Base-by-base conservation (phyloP, 1,140 invertebrate genomes). In the Pseudoatta argentina region DNA sequence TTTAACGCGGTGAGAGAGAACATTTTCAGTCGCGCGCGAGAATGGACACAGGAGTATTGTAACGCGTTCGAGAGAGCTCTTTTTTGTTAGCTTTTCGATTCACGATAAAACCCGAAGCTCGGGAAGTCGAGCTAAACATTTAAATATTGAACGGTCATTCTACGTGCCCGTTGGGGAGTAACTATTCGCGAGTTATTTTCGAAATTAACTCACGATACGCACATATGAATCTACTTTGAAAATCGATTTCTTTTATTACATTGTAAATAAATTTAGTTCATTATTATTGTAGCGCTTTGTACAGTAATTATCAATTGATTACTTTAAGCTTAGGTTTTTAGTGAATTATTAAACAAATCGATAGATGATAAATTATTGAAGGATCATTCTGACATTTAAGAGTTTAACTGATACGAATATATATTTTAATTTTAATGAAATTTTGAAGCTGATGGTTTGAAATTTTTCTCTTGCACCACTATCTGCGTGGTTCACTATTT, bases 111-210 rank as follows among this genome's bases (percentile, higher is more conserved):
- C 69, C 67, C 24, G n/a, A 27, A 73, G 30, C 66, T 71, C 51
- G 78, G 55, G 18, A 73, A 73, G 79, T 83, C 55, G 44, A 51
- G 69, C 79, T 73, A 83, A 83, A 83, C 79, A 83, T 83, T 83
- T 83, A 83, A 83, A 83, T 83, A 83, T 83, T 73, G 69, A 83
- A 83, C 69, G 79, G n/a, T 83, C 57, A 73, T 57, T 73, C 48
- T 55, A 67, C 69, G 39, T 75, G 10, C 14, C 67, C 34, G 63
- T 48, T 27, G 53, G n/a, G 51, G 34, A 51, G 67, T 44, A 21
- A 61, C 48, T 73, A 63, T 83, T 24, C 79, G 39, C 18, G 79
- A 48, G 79, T 83, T 83, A 73, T 83, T 83, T 73, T 44, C 79
- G 18, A 73, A 73, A 83, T 73, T 83, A 83, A 73, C 44, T 83